phyloP scores from a whole-genome alignment of 2,113 vertebrate genomes.

The Herpetotheres cachinnans region DNA sequence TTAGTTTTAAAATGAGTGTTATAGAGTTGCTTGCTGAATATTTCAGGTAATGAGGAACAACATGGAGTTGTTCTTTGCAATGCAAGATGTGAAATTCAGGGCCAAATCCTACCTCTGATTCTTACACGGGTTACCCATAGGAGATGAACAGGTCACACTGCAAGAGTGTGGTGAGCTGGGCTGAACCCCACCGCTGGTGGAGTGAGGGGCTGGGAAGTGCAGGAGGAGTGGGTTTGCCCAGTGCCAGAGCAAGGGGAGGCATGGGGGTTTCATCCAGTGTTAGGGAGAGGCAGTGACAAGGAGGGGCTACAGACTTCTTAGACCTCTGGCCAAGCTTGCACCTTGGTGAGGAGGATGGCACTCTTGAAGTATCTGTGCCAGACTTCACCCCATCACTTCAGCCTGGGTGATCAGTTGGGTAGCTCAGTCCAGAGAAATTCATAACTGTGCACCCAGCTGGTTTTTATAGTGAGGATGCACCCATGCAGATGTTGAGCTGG shows the following conservation, averaged over 20 bases:
- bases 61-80: not conserved
- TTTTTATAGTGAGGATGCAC: not conserved
- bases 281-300: not conserved
- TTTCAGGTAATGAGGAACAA: not conserved
- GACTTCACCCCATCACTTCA: not conserved
- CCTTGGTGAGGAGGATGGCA: not conserved
- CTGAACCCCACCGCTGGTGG: not conserved
- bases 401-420: not conserved
- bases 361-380: not conserved
- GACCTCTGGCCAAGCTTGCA: not conserved
- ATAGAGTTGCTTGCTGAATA: not conserved
- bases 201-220: not conserved
- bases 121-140: not conserved
- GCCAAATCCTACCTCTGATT: not conserved
- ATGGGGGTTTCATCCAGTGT: fast-evolving
- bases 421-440: not conserved
- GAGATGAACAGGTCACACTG: not conserved
- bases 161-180: not conserved
- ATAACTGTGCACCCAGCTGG: not conserved
- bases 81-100: not conserved
- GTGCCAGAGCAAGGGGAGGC: not conserved
- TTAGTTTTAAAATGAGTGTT: not conserved
- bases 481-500: fast-evolving
- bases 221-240: not conserved
- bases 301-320: not conserved